A percentile compares a stretch with the other conserved stretches of the same genome.
phyloP scores from a whole-genome alignment of 2,888 invertebrate genomes.

The Oscheius onirici region DNA sequence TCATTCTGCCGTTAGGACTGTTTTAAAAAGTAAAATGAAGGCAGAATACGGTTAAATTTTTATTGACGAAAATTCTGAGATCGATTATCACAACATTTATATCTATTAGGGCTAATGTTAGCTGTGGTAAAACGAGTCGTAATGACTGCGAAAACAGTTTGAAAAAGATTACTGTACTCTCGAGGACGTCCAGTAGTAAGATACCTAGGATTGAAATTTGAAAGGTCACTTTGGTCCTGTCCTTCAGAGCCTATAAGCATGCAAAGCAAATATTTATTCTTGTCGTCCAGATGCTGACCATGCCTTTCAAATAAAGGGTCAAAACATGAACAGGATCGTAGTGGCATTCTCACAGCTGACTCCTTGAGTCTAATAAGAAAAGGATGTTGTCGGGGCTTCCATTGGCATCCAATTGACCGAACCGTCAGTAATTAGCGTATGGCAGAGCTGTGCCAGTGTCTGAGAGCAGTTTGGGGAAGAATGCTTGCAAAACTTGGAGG shows the following conservation, averaged over 20 bases:
- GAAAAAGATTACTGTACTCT: too few species aligned
- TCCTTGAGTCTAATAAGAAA: conserved; percentile 17
- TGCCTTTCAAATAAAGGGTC: conserved; percentile 15
- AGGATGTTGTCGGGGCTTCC: conserved; percentile 12
- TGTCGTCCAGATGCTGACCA: conserved; percentile 17
- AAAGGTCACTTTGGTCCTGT: conserved; percentile 8
- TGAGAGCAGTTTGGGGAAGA: too few species aligned
- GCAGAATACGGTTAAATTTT: too few species aligned
- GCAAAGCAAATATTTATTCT: conserved; percentile 27
- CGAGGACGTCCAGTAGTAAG: not conserved
- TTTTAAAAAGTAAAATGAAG: too few species aligned
- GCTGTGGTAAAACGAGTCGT: too few species aligned
- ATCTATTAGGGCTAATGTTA: too few species aligned
- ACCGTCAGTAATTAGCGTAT: conserved; percentile 12
- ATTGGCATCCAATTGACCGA: not conserved
- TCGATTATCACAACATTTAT: too few species aligned
- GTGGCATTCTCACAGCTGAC: not conserved
- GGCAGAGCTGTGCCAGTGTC: not conserved
- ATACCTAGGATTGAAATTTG: not conserved
- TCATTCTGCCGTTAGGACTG: not conserved
- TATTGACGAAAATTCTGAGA: too few species aligned
- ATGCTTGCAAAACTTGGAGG: too few species aligned
- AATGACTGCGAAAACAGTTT: too few species aligned
- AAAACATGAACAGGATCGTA: conserved; percentile 3
- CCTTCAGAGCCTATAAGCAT: conserved; percentile 18